A percentile compares a stretch with the other conserved stretches of the same genome.
These are phyloP conservation scores for Eremophila alpestris DNA, from an alignment of 2,797 vertebrate genomes.

Conservation along the genomic window DNA sequence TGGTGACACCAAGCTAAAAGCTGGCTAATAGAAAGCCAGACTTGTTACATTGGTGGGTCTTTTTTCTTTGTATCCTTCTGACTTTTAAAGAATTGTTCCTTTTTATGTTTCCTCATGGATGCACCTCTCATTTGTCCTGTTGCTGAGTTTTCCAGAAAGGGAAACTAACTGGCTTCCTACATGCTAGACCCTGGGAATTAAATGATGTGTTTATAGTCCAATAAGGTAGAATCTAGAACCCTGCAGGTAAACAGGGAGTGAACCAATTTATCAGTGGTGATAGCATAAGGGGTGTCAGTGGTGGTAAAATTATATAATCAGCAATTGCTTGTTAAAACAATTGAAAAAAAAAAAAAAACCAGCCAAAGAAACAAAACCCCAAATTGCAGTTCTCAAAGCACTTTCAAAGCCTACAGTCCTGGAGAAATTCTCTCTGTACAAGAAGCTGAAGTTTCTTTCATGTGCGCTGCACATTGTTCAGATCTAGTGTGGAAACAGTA, in stretches of 20 bases:
- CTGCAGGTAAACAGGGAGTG: background rate
- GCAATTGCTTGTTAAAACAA: background rate
- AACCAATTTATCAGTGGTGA: background rate
- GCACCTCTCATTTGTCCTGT: background rate
- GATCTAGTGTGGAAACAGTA: background rate
- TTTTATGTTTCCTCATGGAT: background rate
- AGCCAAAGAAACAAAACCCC: background rate
- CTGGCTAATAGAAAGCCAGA: background rate
- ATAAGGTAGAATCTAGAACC: background rate
- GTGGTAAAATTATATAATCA: background rate
- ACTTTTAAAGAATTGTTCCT: background rate
- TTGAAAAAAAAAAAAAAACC: background rate
- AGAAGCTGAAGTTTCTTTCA: background rate
- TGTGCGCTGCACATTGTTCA: background rate
- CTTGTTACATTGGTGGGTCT: rapidly evolving
- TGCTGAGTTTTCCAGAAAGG: background rate
- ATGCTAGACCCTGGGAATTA: background rate
- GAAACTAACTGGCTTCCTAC: background rate
- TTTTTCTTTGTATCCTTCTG: background rate
- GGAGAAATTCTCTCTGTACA: background rate
- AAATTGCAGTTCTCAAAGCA: background rate
- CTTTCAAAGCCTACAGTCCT: background rate
- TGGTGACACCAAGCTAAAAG: background rate
- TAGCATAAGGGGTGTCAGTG: background rate
- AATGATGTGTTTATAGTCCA: background rate